Conservation (phyloP, 2,797 vertebrate genomes). For the Scolopax rusticola region DNA sequence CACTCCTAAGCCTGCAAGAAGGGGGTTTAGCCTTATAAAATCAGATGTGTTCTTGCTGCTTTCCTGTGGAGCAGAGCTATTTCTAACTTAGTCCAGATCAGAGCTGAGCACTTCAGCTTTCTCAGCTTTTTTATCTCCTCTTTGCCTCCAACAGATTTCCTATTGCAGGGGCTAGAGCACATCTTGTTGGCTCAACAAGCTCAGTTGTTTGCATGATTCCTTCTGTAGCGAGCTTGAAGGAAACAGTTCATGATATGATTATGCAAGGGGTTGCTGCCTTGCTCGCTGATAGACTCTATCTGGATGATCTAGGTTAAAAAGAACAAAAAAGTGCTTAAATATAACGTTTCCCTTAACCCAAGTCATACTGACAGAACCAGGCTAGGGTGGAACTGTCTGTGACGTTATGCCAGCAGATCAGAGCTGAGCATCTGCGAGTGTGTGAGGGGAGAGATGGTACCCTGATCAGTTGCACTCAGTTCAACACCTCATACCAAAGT, state of each 20-base stretch:
- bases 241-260: not conserved
- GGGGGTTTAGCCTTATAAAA: not conserved
- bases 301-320: not conserved
- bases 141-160: not conserved
- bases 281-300: not conserved
- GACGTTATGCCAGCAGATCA: not conserved
- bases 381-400: not conserved
- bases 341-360: not conserved
- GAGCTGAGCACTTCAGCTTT: not conserved
- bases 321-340: not conserved
- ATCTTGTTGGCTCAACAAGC: not conserved
- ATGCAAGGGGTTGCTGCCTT: not conserved
- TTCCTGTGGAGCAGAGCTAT: not conserved
- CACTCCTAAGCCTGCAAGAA: not conserved
- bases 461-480: not conserved
- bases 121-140: not conserved
- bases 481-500: not conserved
- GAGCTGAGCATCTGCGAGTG: not conserved
- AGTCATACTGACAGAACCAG: not conserved
- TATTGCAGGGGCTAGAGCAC: not conserved
- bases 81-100: not conserved
- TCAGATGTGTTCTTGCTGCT: not conserved
- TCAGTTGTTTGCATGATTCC: not conserved
- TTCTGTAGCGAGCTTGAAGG: not conserved
- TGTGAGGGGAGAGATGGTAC: not conserved